Evolutionary conservation across 2,888 invertebrate species (phyloP), one percentile per base, ranked within the genome.

Genomic region (Petrolisthes cinctipes): DNA sequence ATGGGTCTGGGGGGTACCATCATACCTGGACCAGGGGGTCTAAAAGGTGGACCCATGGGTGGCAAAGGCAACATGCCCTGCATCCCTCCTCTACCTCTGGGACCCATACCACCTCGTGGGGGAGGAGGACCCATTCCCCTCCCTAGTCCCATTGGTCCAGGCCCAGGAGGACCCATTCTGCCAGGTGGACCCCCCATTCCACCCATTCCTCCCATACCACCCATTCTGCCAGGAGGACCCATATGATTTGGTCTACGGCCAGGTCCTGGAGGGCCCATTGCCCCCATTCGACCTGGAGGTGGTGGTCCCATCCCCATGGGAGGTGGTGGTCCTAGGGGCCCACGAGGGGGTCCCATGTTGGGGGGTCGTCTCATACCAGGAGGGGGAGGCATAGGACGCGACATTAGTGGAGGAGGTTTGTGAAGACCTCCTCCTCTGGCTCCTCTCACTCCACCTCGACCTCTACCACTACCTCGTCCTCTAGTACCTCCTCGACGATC

Each of bases 391-490:
- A 89, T 17, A 20, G 89, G 89, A 71, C 89, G 84, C 73, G 89
- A 84, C 89, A 89, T 89, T 5, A 89, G 76, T 20, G 89, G 89
- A 54, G 89, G 89, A 20, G 89, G 89, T 71, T 89, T 89, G 56
- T 89, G 89, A 5, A 83, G 71, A 6, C 89, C 89, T 4, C 89
- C 89, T 4, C 86, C 76, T 37, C 86, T 37, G 7, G 85, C 86
- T 51, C 82, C 80, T 7, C 57, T 57, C 5, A 23, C 87, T 6
- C 66, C 75, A 1, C 86, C 89, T 4, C 89, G 84, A 5, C 86
- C 76, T 20, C 86, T 37, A 9, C 84, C 78, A 7, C 68, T 53
- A 9, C 87, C 85, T n/a, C 89, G 23, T n/a, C 89, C 85, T 61
- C 82, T 71, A 17, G 73, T 14, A 9, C 86, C 84, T 17, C 86